Evolutionary conservation across 2,888 invertebrate genomes (phyloP), one percentile per base, ranked within the genome.

Genomic region (Nasonia oneida): DNA sequence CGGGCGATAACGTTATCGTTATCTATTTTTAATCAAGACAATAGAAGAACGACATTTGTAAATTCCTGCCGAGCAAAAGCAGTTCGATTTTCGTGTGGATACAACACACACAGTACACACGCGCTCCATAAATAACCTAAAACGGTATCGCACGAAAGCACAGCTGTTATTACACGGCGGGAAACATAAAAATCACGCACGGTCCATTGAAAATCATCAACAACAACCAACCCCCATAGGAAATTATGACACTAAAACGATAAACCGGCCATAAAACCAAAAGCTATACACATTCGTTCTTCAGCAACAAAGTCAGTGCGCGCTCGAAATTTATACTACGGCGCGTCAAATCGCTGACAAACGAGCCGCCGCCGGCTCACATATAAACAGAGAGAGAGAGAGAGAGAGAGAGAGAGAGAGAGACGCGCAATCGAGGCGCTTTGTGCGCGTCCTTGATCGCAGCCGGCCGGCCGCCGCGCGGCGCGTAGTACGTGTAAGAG

Each of bases 261-360:
- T 67, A 67, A 67, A 67, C 33, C 67, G 14, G 29, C 12, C 29
- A 29, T 29, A 29, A 67, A 67, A 67, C 67, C 29, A 29, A 67
- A 67, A 14, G 23, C 29, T 29, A 10, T 64, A 73, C 12, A n/a
- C 71, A 42, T 42, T 42, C n/a, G 12, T 42, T 73, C 23, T 42
- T 73, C 42, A 23, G 37, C 73, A 39, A 42, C 42, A n/a, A 67
- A 37, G 42, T 73, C 73, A 37, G 37, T 39, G 42, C 73, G 23
- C 42, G 42, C 10, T 23, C 42, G n/a, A 73, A 73, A 47, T 42
- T 64, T 80, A 23, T 47, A 64, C 29, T 37, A 53, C 18, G 50
- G 15, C 82, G 82, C 50, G 75, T 75, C 82, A 67, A 82, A 83
- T 77, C 77, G 77, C 61, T 67, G 75, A 75, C 47, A 61, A 47